Evolutionary conservation across 2,888 invertebrate genomes (phyloP).

Genomic region (Belgica antarctica): DNA sequence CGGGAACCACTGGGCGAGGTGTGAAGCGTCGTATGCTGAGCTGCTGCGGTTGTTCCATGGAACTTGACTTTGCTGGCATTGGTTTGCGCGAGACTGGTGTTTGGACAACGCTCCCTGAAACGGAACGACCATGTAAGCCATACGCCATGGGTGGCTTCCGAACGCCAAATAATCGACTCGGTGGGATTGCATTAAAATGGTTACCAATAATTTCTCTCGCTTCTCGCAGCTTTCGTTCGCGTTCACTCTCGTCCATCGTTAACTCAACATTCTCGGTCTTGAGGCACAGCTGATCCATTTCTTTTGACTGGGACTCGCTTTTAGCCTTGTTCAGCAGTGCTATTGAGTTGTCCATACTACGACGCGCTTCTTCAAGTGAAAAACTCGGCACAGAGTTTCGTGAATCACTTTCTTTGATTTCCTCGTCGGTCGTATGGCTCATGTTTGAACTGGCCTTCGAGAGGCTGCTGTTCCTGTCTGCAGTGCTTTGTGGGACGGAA

Average conservation of each 20-base stretch:
- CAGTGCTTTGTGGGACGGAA: slow-evolving; percentile 7
- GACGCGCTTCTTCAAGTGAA: slow-evolving; percentile 59
- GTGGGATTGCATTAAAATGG: slow-evolving; percentile 65
- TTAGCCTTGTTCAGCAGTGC: slow-evolving; percentile 59
- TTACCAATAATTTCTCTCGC: slow-evolving; percentile 71
- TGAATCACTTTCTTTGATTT: slow-evolving; percentile 58
- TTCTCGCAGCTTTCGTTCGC: slow-evolving; percentile 62
- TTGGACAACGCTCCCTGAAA: slow-evolving; percentile 59
- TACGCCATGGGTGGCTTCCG: slow-evolving; percentile 68
- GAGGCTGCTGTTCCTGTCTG: background rate
- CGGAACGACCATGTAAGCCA: slow-evolving; percentile 58
- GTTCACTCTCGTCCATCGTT: slow-evolving; percentile 53
- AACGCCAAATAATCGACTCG: slow-evolving; percentile 54
- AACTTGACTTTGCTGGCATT: slow-evolving; percentile 10
- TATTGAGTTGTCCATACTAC: slow-evolving; percentile 65
- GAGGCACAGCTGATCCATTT: slow-evolving; percentile 54
- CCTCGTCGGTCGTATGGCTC: slow-evolving; percentile 44
- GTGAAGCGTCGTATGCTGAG: too few species aligned
- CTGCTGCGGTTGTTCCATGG: slow-evolving; percentile 10
- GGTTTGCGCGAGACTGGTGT: slow-evolving; percentile 44
- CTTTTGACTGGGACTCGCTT: slow-evolving; percentile 52
- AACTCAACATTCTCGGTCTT: slow-evolving; percentile 54
- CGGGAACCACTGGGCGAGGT: slow-evolving; percentile 30
- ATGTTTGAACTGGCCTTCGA: slow-evolving; percentile 14
- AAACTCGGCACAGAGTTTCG: slow-evolving; percentile 57